A percentile compares a stretch with the other conserved stretches of the same genome.
Evolutionary conservation across 2,797 vertebrate genomes (phyloP).

Genomic region (Vespertilio murinus): DNA sequence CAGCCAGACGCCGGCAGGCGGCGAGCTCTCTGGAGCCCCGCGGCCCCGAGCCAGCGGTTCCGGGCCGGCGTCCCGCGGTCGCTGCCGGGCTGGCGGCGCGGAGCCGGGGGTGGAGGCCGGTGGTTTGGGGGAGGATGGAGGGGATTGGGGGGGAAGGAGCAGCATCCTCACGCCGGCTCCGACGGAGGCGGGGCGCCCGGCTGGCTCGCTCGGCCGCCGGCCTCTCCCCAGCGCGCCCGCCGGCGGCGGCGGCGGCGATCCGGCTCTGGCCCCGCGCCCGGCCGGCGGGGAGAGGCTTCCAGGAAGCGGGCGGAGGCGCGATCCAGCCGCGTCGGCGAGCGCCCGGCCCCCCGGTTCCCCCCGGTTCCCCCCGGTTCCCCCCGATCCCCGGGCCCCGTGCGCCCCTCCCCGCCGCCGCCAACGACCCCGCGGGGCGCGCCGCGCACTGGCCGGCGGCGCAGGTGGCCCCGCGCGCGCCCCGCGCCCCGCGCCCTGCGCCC

Average conservation of each 20-base stretch:
- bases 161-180: too few relatives aligned
- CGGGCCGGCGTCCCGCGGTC: not conserved
- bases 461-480: constrained; percentile 73
- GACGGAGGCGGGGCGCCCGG: constrained; percentile 79
- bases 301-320: constrained; percentile 72
- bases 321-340: constrained; percentile 57
- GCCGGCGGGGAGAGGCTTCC: constrained; percentile 75
- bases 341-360: not conserved
- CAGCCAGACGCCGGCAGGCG: not conserved
- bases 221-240: constrained; percentile 39
- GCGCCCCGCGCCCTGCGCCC: constrained; percentile 56
- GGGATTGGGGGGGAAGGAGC: constrained; percentile 44
- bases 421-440: not conserved
- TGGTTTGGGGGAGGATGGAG: not conserved
- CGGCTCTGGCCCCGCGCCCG: constrained; percentile 70
- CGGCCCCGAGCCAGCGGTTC: constrained; percentile 81
- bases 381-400: not conserved
- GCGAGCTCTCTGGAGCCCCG: not conserved
- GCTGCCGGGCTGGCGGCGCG: not conserved
- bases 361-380: not conserved
- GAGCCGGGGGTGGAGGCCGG: not conserved
- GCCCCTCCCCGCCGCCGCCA: not conserved
- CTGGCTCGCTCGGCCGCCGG: constrained; percentile 36
- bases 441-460: constrained; percentile 66
- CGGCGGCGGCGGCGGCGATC: constrained; percentile 48